Evolutionary conservation across 2,113 vertebrate species (phyloP), one percentile per base, ranked within the genome.

Genomic region (Alethe castanea): DNA sequence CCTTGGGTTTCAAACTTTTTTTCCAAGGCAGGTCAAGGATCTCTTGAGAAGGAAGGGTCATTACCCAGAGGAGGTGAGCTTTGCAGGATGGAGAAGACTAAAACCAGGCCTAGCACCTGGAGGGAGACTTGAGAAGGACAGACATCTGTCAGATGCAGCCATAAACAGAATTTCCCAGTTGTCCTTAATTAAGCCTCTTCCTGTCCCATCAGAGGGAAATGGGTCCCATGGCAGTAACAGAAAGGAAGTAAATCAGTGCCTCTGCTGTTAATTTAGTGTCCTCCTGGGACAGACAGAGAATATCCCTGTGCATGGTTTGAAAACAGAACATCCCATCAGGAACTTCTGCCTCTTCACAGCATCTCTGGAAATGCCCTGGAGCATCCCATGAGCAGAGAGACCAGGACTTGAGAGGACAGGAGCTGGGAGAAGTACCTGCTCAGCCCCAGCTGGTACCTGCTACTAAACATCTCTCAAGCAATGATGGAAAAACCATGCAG

Each of bases 131-230:
- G 50, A 42, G 38, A 52, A 82, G 81, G 66, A 44, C n/a, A 44
- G 59, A 33, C 66, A 47, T 5, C 6, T 77, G 71, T 84, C 1
- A 0, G 54, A 57, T 48, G 15, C 52, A 77, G 33, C 36, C 45
- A 87, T 36, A 67, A 90, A 47, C 40, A 95, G 67, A 80, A 85
- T 79, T 40, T 84, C 65, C 47, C 44, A 47, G 36, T 73, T 86
- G 61, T 28, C 44, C n/a, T 81, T 92, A 78, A 94, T 94, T 50
- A 86, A 80, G 54, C 65, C 83, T 90, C 67, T 87, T 92, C 76
- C 86, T 72, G 22, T 71, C 48, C 44, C 28, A 12, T 78, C 53
- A 38, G 67, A 70, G 44, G 40, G 70, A 81, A 86, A n/a, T n/a
- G 23, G 24, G 19, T 79, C 35, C 60, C 42, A 8, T 54, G 47